Conservation (phyloP, 2,888 invertebrate genomes). For the Harpagoxenus sublaevis region DNA sequence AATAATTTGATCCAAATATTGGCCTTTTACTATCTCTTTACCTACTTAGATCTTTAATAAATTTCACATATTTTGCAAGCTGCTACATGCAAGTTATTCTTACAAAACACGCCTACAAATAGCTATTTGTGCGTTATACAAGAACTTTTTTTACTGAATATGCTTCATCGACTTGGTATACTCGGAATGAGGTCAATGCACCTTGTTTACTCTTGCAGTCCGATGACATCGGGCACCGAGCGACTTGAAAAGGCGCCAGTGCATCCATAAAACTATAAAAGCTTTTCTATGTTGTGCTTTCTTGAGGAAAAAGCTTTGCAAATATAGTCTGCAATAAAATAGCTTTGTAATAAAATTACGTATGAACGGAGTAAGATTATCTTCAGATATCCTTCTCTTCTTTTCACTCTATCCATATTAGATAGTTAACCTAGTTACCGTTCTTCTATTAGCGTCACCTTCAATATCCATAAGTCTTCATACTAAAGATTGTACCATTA, state of each 20-base stretch:
- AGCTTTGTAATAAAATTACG: neutral
- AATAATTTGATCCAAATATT: neutral
- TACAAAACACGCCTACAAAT: neutral
- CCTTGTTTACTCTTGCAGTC: slow-evolving; percentile 30
- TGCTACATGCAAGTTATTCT: neutral
- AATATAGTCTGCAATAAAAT: neutral
- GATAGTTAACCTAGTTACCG: neutral
- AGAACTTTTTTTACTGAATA: slow-evolving; percentile 19
- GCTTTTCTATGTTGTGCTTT: neutral
- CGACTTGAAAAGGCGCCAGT: neutral
- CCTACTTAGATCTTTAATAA: neutral
- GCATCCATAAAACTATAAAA: slow-evolving; percentile 5
- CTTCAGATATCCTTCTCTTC: neutral
- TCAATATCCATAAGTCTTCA: neutral
- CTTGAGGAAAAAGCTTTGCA: neutral
- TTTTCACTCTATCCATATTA: neutral
- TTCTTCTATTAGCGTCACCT: neutral
- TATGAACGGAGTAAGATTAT: neutral
- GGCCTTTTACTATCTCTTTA: neutral
- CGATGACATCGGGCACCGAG: slow-evolving; percentile 16
- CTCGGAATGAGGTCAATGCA: slow-evolving; percentile 40
- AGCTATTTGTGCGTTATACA: neutral
- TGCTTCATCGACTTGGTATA: slow-evolving; percentile 24
- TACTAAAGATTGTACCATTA: neutral
- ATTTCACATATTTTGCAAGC: neutral